Percentiles rank a stretch among this genome's conserved stretches.
Conservation (phyloP, 2,888 invertebrate species). For the Agonopterix subpropinquella region DNA sequence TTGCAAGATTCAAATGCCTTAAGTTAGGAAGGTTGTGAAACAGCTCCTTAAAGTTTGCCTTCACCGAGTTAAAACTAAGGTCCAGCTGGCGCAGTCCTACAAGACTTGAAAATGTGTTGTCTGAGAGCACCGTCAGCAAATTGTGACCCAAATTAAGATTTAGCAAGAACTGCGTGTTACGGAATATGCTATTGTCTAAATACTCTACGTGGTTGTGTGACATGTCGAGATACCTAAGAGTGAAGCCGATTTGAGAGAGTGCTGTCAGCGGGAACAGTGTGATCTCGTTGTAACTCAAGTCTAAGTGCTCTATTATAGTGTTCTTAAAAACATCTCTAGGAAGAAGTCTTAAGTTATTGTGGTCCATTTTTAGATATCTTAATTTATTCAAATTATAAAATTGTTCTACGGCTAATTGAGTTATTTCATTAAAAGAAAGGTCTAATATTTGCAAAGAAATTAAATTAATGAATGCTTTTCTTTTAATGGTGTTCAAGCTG, state of each 20-base stretch:
- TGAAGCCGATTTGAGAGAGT: slow-evolving; percentile 86
- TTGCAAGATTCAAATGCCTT: slow-evolving; percentile 84
- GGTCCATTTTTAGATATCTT: slow-evolving; percentile 82
- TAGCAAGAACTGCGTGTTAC: slow-evolving; percentile 86
- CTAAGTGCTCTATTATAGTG: slow-evolving; percentile 86
- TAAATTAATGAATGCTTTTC: slow-evolving; percentile 85
- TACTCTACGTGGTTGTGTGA: slow-evolving; percentile 89
- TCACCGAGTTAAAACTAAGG: slow-evolving; percentile 85
- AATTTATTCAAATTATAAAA: slow-evolving; percentile 85
- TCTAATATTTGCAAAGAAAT: slow-evolving; percentile 86
- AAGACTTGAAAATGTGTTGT: slow-evolving; percentile 91
- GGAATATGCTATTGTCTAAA: slow-evolving; percentile 90
- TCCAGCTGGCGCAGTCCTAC: slow-evolving; percentile 86
- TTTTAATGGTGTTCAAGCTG: slow-evolving; percentile 81
- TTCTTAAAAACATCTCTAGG: slow-evolving; percentile 87
- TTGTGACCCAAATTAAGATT: slow-evolving; percentile 87
- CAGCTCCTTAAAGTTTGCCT: slow-evolving; percentile 91
- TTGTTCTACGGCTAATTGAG: slow-evolving; percentile 86
- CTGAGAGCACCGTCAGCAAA: slow-evolving; percentile 88
- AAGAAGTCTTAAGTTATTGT: slow-evolving; percentile 83
- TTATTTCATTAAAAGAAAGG: slow-evolving; percentile 84
- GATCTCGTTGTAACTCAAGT: slow-evolving; percentile 86
- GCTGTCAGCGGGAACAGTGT: slow-evolving; percentile 87
- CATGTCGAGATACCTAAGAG: slow-evolving; percentile 85
- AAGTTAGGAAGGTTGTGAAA: slow-evolving; percentile 91